phyloP scores from a whole-genome alignment of 2,888 invertebrate genomes.

The Xestia sexstrigata region DNA sequence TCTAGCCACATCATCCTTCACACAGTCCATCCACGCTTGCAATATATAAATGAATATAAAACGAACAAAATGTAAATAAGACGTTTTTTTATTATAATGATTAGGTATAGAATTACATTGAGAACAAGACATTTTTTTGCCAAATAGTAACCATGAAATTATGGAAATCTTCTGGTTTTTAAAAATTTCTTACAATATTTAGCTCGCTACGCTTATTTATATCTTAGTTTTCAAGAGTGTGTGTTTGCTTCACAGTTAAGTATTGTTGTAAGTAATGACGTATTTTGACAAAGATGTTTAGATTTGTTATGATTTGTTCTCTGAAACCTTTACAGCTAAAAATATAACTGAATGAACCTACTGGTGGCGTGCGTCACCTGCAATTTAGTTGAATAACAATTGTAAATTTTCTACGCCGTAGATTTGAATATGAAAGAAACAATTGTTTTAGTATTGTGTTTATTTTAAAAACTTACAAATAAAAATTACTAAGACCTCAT shows the following conservation, averaged over 20 bases:
- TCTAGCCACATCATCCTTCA: no score
- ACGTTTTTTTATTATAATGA: background rate
- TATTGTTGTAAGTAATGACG: constrained; percentile 1
- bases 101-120: background rate
- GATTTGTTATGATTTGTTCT: background rate
- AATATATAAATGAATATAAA: background rate
- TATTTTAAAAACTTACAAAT: constrained; percentile 29
- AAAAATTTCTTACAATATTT: background rate
- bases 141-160: constrained; percentile 5
- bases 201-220: background rate
- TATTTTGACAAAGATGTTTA: background rate
- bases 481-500: constrained; percentile 1
- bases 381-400: background rate
- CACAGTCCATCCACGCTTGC: background rate
- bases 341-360: background rate
- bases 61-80: background rate
- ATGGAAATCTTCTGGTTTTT: constrained; percentile 3
- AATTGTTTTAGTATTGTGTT: constrained; percentile 5
- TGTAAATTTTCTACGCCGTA: background rate
- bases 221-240: background rate
- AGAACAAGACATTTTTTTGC: background rate
- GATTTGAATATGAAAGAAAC: background rate
- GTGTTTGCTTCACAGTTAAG: background rate
- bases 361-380: background rate
- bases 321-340: background rate